Evolutionary conservation across 2,888 invertebrate genomes (phyloP), one percentile per base, ranked within the genome.

Genomic region (Sarcophaga caerulescens): DNA sequence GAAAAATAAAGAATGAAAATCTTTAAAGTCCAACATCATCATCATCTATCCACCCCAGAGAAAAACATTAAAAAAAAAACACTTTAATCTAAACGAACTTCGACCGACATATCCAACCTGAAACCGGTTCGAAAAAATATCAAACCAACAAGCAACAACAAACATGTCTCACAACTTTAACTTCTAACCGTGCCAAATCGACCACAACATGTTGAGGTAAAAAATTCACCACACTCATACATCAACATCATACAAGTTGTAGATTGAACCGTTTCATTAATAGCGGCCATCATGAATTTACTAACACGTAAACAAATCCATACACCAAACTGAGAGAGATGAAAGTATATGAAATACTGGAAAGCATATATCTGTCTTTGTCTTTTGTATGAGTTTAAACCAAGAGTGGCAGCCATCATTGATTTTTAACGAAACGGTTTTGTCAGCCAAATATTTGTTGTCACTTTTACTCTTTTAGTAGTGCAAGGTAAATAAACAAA

Each of bases 281-380:
- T 17, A 84, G 89, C 89, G 63, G 89, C 89, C 89, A 89, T 89
- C 84, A 89, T 89, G 85, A 75, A 89, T 89, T 89, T 87, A 85
- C 85, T 19, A 71, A 88, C 80, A 88, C 87, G n/a, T 21, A 19
- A 17, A 60, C 12, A 76, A 4, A n/a, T 47, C 3, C 0, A n/a
- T 60, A 25, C 89, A 89, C 88, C 88, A 89, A 89, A 88, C 69
- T 83, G 88, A 89, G 81, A 65, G 85, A 79, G 78, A 66, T 52
- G 82, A 76, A 47, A 45, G 3, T 52, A 52, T 35, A n/a, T 52
- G 14, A 14, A 5, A 62, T 68, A 6, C 3, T n/a, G 1, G 3
- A 14, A n/a, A 10, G 8, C 35, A 47, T 59, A 47, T 60, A n/a
- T 4, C 23, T 25, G 4, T 69, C 83, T 80, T 85, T 60, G 11